phyloP scores from a whole-genome alignment of 2,797 vertebrate genomes.

The Anomalospiza imberbis region DNA sequence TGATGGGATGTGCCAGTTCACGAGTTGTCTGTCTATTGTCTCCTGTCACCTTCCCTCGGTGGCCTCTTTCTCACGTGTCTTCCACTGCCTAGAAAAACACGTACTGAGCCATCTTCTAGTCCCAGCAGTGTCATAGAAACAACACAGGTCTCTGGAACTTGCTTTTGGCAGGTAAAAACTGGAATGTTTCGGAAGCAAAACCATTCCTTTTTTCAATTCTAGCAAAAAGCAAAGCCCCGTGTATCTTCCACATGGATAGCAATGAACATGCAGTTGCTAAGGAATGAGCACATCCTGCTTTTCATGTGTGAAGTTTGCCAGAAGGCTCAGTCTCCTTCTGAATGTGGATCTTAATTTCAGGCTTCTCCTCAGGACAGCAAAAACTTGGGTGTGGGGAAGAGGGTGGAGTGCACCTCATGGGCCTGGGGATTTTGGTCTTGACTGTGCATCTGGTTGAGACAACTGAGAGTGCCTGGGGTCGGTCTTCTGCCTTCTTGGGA shows the following conservation, averaged over 20 bases:
- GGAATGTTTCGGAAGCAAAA: neutral
- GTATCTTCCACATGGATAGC: neutral
- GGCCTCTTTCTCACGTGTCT: neutral
- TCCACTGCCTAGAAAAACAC: neutral
- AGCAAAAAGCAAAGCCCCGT: neutral
- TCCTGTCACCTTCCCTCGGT: neutral
- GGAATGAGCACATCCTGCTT: neutral
- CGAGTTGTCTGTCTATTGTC: neutral
- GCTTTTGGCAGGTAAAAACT: neutral
- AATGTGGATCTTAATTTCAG: neutral
- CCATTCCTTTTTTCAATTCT: neutral
- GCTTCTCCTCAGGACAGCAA: neutral
- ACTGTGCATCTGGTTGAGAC: neutral
- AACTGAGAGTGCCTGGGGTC: neutral
- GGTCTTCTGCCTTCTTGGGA: neutral
- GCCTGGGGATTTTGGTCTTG: neutral
- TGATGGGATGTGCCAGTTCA: neutral
- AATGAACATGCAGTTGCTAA: neutral
- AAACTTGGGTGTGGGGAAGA: neutral
- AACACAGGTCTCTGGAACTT: neutral
- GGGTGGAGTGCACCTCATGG: accelerated
- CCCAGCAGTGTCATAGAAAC: neutral
- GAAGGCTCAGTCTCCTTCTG: neutral
- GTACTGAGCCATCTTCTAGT: neutral
- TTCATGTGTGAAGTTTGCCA: neutral